A percentile compares a stretch with the other conserved stretches of the same genome.
Conservation (phyloP, 2,888 invertebrate species). For the Beris morrisii region DNA sequence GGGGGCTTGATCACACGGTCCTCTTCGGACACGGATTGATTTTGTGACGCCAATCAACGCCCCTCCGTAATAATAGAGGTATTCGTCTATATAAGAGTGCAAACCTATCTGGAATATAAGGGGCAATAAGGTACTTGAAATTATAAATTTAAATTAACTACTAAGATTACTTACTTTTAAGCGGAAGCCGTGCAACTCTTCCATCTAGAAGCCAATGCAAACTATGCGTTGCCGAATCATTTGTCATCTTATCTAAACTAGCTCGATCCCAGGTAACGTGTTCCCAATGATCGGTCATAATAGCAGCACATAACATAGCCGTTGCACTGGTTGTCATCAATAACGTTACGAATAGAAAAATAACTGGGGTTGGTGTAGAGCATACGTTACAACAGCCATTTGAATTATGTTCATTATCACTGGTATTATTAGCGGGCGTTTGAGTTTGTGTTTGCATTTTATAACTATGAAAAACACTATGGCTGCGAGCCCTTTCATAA, state of each 20-base stretch:
- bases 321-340: conserved; percentile 76
- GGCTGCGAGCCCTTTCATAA: conserved; percentile 42
- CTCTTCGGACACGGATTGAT: too few species aligned
- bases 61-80: too few species aligned
- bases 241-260: conserved; percentile 51
- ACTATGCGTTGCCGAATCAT: conserved; percentile 57
- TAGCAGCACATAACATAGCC: conserved; percentile 79
- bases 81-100: too few species aligned
- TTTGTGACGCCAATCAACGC: too few species aligned
- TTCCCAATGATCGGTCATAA: conserved; percentile 92
- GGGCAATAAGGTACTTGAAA: too few species aligned
- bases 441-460: conserved; percentile 48
- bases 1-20: too few species aligned
- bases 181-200: conserved; percentile 66
- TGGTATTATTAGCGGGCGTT: conserved; percentile 45
- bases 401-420: conserved; percentile 48
- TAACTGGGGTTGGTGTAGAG: conserved; percentile 53
- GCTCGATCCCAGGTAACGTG: conserved; percentile 78
- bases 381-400: conserved; percentile 50
- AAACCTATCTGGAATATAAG: too few species aligned
- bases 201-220: conserved; percentile 77
- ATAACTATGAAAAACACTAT: conserved; percentile 50
- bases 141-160: too few species aligned
- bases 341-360: conserved; percentile 58
- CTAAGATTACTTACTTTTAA: conserved; percentile 45